These are phyloP conservation scores for Puffinus mauretanicus DNA, from an alignment of 2,113 vertebrate genomes.

Conservation along the genomic window DNA sequence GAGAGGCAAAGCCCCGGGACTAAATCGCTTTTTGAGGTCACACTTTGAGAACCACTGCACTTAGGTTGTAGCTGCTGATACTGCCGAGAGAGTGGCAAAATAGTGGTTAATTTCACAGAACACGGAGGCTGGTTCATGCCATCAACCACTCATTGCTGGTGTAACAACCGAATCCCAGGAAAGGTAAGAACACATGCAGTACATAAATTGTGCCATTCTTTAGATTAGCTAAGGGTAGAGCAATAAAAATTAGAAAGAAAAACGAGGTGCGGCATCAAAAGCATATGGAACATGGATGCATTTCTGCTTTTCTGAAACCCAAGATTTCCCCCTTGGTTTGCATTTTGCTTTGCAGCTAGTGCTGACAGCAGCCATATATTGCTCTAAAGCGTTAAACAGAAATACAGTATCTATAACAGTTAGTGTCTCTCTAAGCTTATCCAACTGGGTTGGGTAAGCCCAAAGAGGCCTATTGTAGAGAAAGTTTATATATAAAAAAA, in stretches of 20 bases:
- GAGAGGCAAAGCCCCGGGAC: neutral
- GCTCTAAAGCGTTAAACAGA: slow-evolving; percentile 85
- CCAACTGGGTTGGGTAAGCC: slow-evolving; percentile 94
- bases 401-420: slow-evolving; percentile 81
- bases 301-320: slow-evolving; percentile 88
- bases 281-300: slow-evolving; percentile 52
- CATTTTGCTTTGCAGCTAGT: slow-evolving; percentile 94
- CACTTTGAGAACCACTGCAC: slow-evolving; percentile 52
- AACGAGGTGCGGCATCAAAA: slow-evolving; percentile 40
- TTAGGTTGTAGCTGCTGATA: slow-evolving; percentile 47
- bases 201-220: slow-evolving; percentile 45
- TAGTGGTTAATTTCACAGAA: slow-evolving; percentile 46
- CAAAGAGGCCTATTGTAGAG: slow-evolving; percentile 85
- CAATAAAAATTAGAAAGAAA: slow-evolving; percentile 35
- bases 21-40: neutral
- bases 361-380: slow-evolving; percentile 92
- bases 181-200: slow-evolving; percentile 53
- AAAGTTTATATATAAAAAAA: slow-evolving; percentile 67
- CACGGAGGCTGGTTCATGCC: slow-evolving; percentile 42
- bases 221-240: slow-evolving; percentile 34
- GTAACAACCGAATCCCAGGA: neutral
- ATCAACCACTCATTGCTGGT: slow-evolving; percentile 28
- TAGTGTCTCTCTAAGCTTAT: slow-evolving; percentile 89
- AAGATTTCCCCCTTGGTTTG: slow-evolving; percentile 86
- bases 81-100: slow-evolving; percentile 62